Base-by-base conservation (phyloP, 2,113 vertebrate genomes). In the Orthonyx spaldingii region DNA sequence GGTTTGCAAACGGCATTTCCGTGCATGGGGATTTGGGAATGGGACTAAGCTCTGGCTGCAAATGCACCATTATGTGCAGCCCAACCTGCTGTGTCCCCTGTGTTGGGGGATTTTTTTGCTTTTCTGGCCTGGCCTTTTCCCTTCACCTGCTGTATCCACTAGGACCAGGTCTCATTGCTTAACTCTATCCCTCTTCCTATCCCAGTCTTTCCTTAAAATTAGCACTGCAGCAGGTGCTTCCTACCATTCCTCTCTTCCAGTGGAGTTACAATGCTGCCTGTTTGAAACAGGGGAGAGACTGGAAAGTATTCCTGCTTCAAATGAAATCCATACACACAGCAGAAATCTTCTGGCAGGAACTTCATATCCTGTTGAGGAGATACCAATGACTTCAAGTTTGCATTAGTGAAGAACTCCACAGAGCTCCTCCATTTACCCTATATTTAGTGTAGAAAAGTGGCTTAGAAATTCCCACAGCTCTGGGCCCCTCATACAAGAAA, bases 11-110 rank as follows among this genome's bases (percentile, higher is more conserved):
- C 20, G 18, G 35, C 28, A 33, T 78, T 49, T 20, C 9, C 7
- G 1, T 19, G 4, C 4, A 0, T 1, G 3, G 19, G 5, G 16
- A 37, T 41, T 4, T 50, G 30, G 22, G 49, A 81, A 23, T 6
- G 11, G 42, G 23, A 63, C 20, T 18, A 2, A 60, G 22, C 5
- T 10, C 2, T 44, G 23, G 17, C 16, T 81, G 33, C 4, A 76
- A 59, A 18, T 37, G 10, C 14, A 39, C 5, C 11, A 10, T 6
- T 63, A 42, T 30, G 87, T 84, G 8, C 50, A 91, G 22, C 7
- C 28, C 23, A 78, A 2, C 3, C 12, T 56, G 15, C 46, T 65
- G 5, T 4, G 13, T 28, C 4, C 3, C 41, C 16, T 76, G 1
- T 37, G 3, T 2, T 22, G 23, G 4, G 9, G 6, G 5, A 57